Percentiles rank a stretch among this genome's conserved stretches.
phyloP scores from a whole-genome alignment of 2,113 vertebrate genomes.

The Procavia capensis region DNA sequence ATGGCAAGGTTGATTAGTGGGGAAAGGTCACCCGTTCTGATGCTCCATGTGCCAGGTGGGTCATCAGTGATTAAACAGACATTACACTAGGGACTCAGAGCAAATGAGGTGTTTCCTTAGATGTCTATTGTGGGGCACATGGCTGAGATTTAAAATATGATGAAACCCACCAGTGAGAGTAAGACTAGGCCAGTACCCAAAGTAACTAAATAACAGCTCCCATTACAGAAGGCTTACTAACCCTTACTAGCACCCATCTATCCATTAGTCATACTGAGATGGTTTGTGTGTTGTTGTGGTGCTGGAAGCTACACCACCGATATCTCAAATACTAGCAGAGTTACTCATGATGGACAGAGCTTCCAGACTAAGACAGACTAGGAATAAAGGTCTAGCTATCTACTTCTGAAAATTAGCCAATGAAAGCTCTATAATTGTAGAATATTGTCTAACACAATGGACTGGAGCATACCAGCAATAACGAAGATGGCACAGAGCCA shows the following conservation, averaged over 20 bases:
- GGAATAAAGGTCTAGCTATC: not conserved
- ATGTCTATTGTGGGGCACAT: not conserved
- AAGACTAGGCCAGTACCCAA: not conserved
- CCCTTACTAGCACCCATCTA: not conserved
- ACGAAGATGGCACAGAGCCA: not conserved
- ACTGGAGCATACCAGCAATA: not conserved
- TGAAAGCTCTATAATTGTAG: not conserved
- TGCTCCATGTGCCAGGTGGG: not conserved
- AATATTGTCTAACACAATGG: not conserved
- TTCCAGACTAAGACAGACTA: not conserved
- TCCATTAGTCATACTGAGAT: not conserved
- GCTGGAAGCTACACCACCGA: not conserved
- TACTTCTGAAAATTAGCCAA: not conserved
- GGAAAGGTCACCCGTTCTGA: not conserved
- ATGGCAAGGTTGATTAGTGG: not conserved
- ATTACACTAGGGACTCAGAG: not conserved
- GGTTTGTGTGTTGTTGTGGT: not conserved
- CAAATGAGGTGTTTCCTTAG: not conserved
- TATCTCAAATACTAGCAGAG: not conserved
- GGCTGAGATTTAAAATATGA: not conserved
- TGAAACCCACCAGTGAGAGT: not conserved
- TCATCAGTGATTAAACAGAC: constrained; percentile 32
- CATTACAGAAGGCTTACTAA: not conserved
- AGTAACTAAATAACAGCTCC: not conserved
- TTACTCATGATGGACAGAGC: not conserved